Percentiles rank a stretch among this genome's conserved stretches.
phyloP scores from a whole-genome alignment of 2,888 invertebrate genomes.

The Cerastis leucographa region DNA sequence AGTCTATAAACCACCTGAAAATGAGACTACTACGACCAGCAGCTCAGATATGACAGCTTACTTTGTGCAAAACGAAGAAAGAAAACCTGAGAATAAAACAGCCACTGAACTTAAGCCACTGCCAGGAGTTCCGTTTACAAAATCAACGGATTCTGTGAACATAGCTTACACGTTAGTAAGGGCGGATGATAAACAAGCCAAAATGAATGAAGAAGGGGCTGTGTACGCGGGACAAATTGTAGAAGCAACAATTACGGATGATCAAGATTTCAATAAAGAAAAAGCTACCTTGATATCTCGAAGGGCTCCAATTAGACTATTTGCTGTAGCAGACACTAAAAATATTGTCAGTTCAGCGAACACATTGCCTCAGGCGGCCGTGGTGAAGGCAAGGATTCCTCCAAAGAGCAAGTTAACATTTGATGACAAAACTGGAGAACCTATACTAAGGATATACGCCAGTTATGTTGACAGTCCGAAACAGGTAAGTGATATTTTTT shows the following conservation, averaged over 20 bases:
- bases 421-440: conserved; percentile 87
- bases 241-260: conserved; percentile 85
- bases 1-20: conserved; percentile 76
- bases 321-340: conserved; percentile 79
- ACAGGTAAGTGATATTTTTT: conserved; percentile 75
- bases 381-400: conserved; percentile 85
- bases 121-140: conserved; percentile 81
- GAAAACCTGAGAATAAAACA: conserved; percentile 75
- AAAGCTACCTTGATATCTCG: conserved; percentile 79
- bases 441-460: conserved; percentile 90
- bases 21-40: conserved; percentile 69
- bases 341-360: conserved; percentile 67
- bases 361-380: conserved; percentile 73
- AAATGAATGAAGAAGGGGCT: conserved; percentile 80
- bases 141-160: conserved; percentile 82
- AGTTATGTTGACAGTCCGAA: conserved; percentile 83
- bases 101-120: conserved; percentile 79
- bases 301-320: conserved; percentile 81
- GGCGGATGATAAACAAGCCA: conserved; percentile 78
- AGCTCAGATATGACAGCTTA: conserved; percentile 76
- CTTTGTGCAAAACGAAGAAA: conserved; percentile 76
- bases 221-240: conserved; percentile 86
- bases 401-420: conserved; percentile 85
- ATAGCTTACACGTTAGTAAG: conserved; percentile 84
- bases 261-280: conserved; percentile 84